Evolutionary conservation across 2,113 vertebrate species (phyloP), one percentile per base, ranked within the genome.

Genomic region (Oryzias curvinotus): DNA sequence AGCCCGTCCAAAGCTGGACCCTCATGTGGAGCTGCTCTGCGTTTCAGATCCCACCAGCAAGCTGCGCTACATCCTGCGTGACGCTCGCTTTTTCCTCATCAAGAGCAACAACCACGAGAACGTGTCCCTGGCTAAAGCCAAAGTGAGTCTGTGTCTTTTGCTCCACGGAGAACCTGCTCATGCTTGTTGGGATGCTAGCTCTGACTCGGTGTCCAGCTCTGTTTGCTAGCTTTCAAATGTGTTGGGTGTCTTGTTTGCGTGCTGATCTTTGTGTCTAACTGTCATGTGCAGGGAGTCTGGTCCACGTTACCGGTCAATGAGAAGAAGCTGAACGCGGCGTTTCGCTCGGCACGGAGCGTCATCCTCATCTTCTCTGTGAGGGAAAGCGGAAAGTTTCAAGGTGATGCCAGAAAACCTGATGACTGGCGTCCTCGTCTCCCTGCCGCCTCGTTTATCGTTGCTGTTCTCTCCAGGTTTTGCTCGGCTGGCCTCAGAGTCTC

Each of bases 51-150:
- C 96, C 63, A 96, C 93, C 72, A 97, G 92, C 85, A 97, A 95
- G 85, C 92, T 99, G 75, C 95, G 96, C 26, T 98, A 98, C 71
- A 91, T 99, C 80, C 93, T 99, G 57, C 91, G 95, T 80, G 96
- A 97, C 53, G 96, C 96, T 82, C 92, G 95, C 49, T 99, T 95
- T 90, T 99, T 98, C 86, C 94, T 99, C 57, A 98, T 99, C 70
- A 99, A 99, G 89, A 99, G 97, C 93, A 99, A 99, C 92, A 99
- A 99, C 85, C 96, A 98, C 69, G 97, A 99, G 82, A 99, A 99
- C 3, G 97, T 99, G 1, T 98, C 97, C 0, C 93, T 99, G 85
- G 96, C 97, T 62, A 99, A 99, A 92, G 97, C 97, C 25, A 99
- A 99, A 95, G 97, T 98, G 87, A 46, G 60, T 17, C 17, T 6